Evolutionary conservation across 1,140 invertebrate species (phyloP).

Genomic region (Zaprionus taronus): DNA sequence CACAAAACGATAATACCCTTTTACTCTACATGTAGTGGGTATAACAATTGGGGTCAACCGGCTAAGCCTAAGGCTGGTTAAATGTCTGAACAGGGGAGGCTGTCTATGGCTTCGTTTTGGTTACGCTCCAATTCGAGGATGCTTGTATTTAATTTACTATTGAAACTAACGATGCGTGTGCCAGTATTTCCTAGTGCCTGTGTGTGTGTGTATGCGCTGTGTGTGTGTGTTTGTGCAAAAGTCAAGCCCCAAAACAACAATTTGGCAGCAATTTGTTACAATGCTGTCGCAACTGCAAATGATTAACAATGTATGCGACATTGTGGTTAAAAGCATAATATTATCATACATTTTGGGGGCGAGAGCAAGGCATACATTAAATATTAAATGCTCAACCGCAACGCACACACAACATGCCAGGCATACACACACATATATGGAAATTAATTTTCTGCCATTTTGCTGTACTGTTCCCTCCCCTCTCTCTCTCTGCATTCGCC

Average conservation of each 20-base stretch:
- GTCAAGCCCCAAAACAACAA: conserved; percentile 70
- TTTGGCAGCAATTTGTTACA: conserved; percentile 81
- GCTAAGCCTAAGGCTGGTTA: conserved; percentile 47
- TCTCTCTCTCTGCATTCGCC: not conserved
- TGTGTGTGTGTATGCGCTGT: conserved; percentile 24
- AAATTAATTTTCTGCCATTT: conserved; percentile 79
- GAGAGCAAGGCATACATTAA: conserved; percentile 15
- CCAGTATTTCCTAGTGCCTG: conserved; percentile 9
- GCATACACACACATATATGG: conserved; percentile 42
- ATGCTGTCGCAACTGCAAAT: conserved; percentile 75
- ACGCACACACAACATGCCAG: conserved; percentile 17
- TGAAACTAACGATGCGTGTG: conserved; percentile 73
- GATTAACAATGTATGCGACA: conserved; percentile 81
- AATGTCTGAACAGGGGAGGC: conserved; percentile 21
- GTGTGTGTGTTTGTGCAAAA: conserved; percentile 43
- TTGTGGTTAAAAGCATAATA: conserved; percentile 81
- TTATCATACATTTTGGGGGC: conserved; percentile 66
- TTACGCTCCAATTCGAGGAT: conserved; percentile 52
- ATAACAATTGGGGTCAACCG: conserved; percentile 22
- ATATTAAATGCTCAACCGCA: conserved; percentile 19
- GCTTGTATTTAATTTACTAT: conserved; percentile 80
- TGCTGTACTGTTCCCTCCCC: conserved; percentile 10
- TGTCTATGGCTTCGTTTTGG: conserved; percentile 14
- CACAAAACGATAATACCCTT: no score
- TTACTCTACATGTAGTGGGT: no score